Base-by-base conservation (phyloP, 2,888 invertebrate species). In the Thysanoteuthis rhombus region DNA sequence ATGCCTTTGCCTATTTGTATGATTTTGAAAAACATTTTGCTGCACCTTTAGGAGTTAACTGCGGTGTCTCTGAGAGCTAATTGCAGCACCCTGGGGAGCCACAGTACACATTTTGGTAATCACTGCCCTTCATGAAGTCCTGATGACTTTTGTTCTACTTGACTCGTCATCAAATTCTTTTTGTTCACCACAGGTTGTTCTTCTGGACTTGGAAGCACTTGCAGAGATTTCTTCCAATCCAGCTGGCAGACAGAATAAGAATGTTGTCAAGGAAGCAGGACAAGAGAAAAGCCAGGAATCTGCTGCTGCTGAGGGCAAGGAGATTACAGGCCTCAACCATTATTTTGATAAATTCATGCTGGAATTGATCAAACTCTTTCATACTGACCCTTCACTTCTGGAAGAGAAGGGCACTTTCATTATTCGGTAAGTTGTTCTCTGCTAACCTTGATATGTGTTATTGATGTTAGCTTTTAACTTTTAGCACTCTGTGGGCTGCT, bases 401-500 rank as follows among this genome's bases (percentile, higher is more conserved):
- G 99, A 99, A 96, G 99, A 99, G 95, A 97, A 99, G 96, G 99
- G 99, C 1, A 98, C 99, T 58, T 99, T 99, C 96, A 99, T 99
- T 94, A 99, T 99, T 95, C 98, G 99, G 98, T 98, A 97, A 95
- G 94, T 93, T 91, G 28, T 12, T n/a, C n/a, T 91, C 8, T 3
- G 8, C 40, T 39, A 3, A 40, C 38, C 32, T 39, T 19, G 25
- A 92, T 38, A 3, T 39, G 12, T 92, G n/a, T n/a, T n/a, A n/a
- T n/a, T n/a, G n/a, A n/a, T n/a, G n/a, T n/a, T n/a, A n/a, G n/a
- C n/a, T n/a, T n/a, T n/a, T n/a, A n/a, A n/a, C n/a, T n/a, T n/a
- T n/a, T n/a, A n/a, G n/a, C n/a, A n/a, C n/a, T n/a, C n/a, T n/a
- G n/a, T n/a, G n/a, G n/a, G n/a, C n/a, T n/a, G n/a, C n/a, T n/a